Evolutionary conservation across 2,888 invertebrate species (phyloP).

Genomic region (Sarcophaga subvicina): DNA sequence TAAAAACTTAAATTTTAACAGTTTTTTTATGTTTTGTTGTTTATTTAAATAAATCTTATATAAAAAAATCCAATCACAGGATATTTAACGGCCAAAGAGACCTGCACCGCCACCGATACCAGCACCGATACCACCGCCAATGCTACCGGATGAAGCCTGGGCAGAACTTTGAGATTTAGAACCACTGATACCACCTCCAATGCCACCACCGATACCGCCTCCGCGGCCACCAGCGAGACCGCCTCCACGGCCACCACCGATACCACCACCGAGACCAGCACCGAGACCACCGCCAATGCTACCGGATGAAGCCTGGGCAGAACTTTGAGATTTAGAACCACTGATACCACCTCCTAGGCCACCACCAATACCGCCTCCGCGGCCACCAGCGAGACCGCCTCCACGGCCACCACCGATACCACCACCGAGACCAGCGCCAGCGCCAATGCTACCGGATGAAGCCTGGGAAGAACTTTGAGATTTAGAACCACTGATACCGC

Average conservation of each 20-base stretch:
- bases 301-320: background rate
- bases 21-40: background rate
- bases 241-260: slow-evolving; percentile 35
- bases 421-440: slow-evolving; percentile 44
- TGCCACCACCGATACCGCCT: slow-evolving; percentile 47
- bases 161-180: slow-evolving; percentile 27
- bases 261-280: slow-evolving; percentile 12
- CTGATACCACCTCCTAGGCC: slow-evolving; percentile 37
- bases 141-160: background rate
- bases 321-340: slow-evolving; percentile 35
- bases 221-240: slow-evolving; percentile 45
- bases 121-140: background rate
- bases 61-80: too few relatives aligned
- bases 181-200: slow-evolving; percentile 37
- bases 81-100: slow-evolving; percentile 16
- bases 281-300: slow-evolving; percentile 34
- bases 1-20: too few relatives aligned
- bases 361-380: slow-evolving; percentile 53
- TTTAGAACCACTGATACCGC: slow-evolving; percentile 20
- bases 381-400: slow-evolving; percentile 14
- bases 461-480: background rate
- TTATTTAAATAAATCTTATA: too few relatives aligned
- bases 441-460: background rate
- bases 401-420: slow-evolving; percentile 32
- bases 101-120: slow-evolving; percentile 24